These are phyloP conservation scores for Gavia stellata DNA, from an alignment of 2,113 vertebrate species.

Conservation along the genomic window DNA sequence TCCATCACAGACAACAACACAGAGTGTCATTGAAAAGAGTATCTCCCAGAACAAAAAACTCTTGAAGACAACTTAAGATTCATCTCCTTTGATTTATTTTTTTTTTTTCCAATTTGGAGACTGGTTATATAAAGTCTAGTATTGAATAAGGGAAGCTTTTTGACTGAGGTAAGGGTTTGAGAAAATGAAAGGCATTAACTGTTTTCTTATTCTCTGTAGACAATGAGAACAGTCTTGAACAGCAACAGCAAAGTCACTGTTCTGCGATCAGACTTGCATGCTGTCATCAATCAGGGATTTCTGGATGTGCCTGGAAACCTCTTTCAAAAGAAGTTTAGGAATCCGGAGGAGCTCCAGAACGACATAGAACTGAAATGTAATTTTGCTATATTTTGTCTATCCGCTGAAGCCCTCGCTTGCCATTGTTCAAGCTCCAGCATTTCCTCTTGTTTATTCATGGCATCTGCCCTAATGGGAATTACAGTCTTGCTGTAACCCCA, in stretches of 20 bases:
- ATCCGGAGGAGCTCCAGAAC: not conserved
- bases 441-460: slow-evolving; percentile 11
- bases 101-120: fast-evolving
- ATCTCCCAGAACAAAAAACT: not conserved
- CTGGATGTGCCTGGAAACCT: slow-evolving; percentile 31
- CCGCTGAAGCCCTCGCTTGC: not conserved
- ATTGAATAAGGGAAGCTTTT: not conserved
- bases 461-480: not conserved
- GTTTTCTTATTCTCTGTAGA: slow-evolving; percentile 20
- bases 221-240: slow-evolving; percentile 61
- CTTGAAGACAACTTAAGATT: not conserved
- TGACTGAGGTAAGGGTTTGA: not conserved
- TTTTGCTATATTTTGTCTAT: not conserved
- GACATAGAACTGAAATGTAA: slow-evolving; percentile 68
- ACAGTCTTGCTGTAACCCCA: not conserved
- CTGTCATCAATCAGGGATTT: slow-evolving; percentile 30
- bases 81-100: not conserved
- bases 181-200: not conserved
- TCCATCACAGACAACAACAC: not conserved
- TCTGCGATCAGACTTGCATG: slow-evolving; percentile 49
- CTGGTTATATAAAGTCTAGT: not conserved
- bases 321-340: not conserved
- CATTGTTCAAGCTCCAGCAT: not conserved
- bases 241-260: slow-evolving; percentile 30
- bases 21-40: not conserved